phyloP scores from a whole-genome alignment of 2,113 vertebrate genomes.

The Periophthalmus modestus region DNA sequence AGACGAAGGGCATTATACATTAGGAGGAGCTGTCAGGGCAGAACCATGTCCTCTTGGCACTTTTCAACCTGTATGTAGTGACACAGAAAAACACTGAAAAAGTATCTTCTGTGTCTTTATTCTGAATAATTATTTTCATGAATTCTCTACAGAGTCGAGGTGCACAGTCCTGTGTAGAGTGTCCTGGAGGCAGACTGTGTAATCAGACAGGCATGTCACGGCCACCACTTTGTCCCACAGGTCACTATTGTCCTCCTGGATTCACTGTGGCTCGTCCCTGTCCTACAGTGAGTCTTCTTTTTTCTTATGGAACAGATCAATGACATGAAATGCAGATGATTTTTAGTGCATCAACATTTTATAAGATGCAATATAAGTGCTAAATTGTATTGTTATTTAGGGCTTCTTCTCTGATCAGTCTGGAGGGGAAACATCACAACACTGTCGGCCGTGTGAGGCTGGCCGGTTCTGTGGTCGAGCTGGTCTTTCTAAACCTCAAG shows the following conservation, averaged over 20 bases:
- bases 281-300: constrained; percentile 75
- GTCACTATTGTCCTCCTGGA: constrained; percentile 82
- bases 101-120: not conserved
- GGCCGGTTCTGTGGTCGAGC: constrained; percentile 81
- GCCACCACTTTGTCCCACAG: constrained; percentile 78
- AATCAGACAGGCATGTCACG: constrained; percentile 76
- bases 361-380: not conserved
- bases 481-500: constrained; percentile 81
- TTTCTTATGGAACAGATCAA: constrained; percentile 4
- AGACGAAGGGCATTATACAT: constrained; percentile 78
- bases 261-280: constrained; percentile 76
- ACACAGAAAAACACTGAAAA: not conserved
- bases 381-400: constrained; percentile 60
- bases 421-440: constrained; percentile 62
- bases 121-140: constrained; percentile 10
- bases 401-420: constrained; percentile 76
- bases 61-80: constrained; percentile 80
- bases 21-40: constrained; percentile 74
- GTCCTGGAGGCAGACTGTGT: constrained; percentile 82
- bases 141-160: constrained; percentile 70
- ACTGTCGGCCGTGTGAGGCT: constrained; percentile 81
- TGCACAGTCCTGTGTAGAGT: constrained; percentile 76
- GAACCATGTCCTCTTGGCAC: constrained; percentile 81
- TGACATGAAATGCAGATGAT: not conserved
- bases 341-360: not conserved